Evolutionary conservation across 1,140 invertebrate genomes (phyloP).

Genomic region (Aplysia californica): DNA sequence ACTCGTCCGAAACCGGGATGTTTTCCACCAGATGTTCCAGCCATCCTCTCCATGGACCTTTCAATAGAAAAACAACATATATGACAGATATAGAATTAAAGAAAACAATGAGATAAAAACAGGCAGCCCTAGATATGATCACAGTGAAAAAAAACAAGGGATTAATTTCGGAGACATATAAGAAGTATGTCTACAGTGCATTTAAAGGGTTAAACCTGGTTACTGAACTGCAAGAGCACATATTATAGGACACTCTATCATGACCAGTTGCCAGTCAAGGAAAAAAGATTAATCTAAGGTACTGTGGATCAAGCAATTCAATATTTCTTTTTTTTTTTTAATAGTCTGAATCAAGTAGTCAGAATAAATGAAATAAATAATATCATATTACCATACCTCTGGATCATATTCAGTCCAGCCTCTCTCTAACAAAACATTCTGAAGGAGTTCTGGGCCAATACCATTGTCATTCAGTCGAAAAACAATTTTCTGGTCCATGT

Average conservation of each 20-base stretch:
- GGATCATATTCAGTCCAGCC: constrained; percentile 83
- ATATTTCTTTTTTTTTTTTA: not conserved
- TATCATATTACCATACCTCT: constrained; percentile 30
- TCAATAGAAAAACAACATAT: too few species aligned
- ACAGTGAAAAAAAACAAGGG: not conserved
- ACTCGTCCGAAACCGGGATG: constrained; percentile 76
- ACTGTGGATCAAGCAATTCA: not conserved
- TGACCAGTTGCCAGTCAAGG: too few species aligned
- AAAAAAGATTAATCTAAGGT: too few species aligned
- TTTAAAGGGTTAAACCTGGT: too few species aligned
- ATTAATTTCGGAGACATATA: not conserved
- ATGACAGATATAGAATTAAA: too few species aligned
- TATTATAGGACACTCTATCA: too few species aligned
- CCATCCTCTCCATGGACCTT: constrained; percentile 73
- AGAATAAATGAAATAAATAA: not conserved
- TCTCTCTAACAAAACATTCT: constrained; percentile 76
- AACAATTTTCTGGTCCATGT: too few species aligned
- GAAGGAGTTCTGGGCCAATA: constrained; percentile 78
- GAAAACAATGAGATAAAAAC: not conserved
- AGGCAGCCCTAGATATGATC: not conserved
- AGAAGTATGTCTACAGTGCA: too few species aligned
- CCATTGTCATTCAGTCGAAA: constrained; percentile 74
- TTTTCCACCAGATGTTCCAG: constrained; percentile 88
- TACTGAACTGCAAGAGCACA: too few species aligned
- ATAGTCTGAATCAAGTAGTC: not conserved